These are phyloP conservation scores for Drosophila novamexicana DNA, from an alignment of 1,140 invertebrate species.

Conservation along the genomic window DNA sequence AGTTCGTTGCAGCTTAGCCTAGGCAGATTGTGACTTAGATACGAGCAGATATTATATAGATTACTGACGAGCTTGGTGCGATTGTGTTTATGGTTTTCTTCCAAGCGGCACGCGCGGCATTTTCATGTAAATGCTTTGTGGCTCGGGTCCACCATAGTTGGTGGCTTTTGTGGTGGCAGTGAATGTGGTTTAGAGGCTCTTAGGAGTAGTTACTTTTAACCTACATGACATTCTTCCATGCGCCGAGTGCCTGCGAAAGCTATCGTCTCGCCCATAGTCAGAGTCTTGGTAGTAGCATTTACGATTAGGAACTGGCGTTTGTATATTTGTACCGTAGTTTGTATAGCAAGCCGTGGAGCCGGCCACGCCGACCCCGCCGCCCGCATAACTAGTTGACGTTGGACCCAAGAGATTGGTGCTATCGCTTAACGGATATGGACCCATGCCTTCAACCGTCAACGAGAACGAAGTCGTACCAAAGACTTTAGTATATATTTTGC, in stretches of 20 bases:
- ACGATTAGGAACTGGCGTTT: constrained; percentile 81
- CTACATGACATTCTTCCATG: constrained; percentile 84
- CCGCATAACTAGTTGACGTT: constrained; percentile 65
- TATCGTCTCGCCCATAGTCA: constrained; percentile 72
- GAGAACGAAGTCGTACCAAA: constrained; percentile 84
- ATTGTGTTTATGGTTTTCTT: constrained; percentile 34
- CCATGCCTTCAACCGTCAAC: constrained; percentile 85
- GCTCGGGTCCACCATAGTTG: constrained; percentile 7
- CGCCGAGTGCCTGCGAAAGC: constrained; percentile 82
- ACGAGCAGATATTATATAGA: constrained; percentile 31
- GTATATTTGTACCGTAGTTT: constrained; percentile 83
- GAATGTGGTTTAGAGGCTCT: constrained; percentile 44
- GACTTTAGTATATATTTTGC: constrained; percentile 72
- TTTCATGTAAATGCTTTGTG: constrained; percentile 74
- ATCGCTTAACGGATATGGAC: constrained; percentile 84
- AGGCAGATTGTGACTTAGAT: constrained; percentile 36
- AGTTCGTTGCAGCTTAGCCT: constrained; percentile 53
- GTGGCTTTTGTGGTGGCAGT: constrained; percentile 18
- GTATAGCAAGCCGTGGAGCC: constrained; percentile 76
- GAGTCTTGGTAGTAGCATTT: constrained; percentile 82
- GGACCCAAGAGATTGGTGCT: constrained; percentile 84
- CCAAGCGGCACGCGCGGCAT: constrained; percentile 62
- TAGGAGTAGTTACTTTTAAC: constrained; percentile 47
- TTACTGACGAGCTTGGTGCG: constrained; percentile 44
- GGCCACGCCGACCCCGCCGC: constrained; percentile 36